phyloP scores from a whole-genome alignment of 2,888 invertebrate genomes.

The Copidosoma aretas region DNA sequence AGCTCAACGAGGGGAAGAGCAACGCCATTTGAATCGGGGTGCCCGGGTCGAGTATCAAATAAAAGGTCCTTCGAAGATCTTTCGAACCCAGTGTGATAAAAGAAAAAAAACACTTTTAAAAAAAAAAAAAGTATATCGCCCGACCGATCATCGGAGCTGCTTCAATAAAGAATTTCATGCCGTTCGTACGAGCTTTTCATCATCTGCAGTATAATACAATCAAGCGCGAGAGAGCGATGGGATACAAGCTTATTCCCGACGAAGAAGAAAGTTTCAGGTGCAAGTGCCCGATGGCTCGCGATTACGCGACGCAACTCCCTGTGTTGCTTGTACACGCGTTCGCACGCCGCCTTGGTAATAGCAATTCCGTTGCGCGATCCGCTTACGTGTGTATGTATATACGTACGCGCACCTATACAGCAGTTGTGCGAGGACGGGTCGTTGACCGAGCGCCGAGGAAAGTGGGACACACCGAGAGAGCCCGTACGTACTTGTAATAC shows the following conservation, averaged over 20 bases:
- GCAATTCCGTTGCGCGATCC: neutral
- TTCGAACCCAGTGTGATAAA: too few relatives aligned
- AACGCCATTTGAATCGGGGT: too few relatives aligned
- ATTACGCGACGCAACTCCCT: constrained; percentile 7
- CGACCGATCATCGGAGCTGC: too few relatives aligned
- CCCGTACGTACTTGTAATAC: neutral
- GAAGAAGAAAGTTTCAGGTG: constrained; percentile 16
- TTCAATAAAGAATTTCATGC: too few relatives aligned
- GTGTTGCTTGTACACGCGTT: neutral
- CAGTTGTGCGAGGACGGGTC: constrained; percentile 48
- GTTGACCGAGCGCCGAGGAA: constrained; percentile 61
- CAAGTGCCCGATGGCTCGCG: neutral
- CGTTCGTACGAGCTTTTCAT: too few relatives aligned
- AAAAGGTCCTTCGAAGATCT: too few relatives aligned
- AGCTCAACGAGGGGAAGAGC: too few relatives aligned
- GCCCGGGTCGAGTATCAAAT: too few relatives aligned
- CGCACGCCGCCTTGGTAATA: constrained; percentile 7
- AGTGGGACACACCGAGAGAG: constrained; percentile 55
- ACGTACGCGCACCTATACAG: too few relatives aligned
- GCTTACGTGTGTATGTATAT: neutral
- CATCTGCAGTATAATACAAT: too few relatives aligned
- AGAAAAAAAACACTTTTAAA: too few relatives aligned
- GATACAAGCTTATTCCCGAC: neutral
- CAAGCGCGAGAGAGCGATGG: neutral
- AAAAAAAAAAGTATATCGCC: too few relatives aligned